Evolutionary conservation across 2,113 vertebrate species (phyloP), one percentile per base, ranked within the genome.

Genomic region (Morphnarchus princeps): DNA sequence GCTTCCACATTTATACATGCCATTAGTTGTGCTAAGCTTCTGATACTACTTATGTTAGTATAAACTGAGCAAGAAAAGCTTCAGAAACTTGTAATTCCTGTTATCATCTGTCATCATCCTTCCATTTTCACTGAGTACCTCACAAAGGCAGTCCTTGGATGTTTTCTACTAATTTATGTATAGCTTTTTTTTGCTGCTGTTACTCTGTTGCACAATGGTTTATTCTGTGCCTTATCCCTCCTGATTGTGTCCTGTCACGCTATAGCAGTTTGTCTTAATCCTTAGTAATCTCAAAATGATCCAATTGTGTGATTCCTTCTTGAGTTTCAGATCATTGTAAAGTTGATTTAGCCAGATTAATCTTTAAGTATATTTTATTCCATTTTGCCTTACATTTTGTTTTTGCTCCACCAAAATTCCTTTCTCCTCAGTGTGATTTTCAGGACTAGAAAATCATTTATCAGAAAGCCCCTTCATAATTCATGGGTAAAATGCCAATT

Each of bases 141-240:
- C 4, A 2, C 24, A 73, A 72, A 93, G 14, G 4, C 4, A 47
- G 65, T 91, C 29, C 29, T 81, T 47, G 11, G 3, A 34, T 84
- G 9, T 40, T 73, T 63, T 65, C 26, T 47, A 62, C 6, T 43
- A 70, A 77, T 73, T 61, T 77, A 29, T 32, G 9, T 72, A 13
- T 19, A 2, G 5, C 0, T 25, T 57, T 55, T 40, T 38, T 0
- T 52, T 31, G 3, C 31, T 71, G 10, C 32, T 67, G 14, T 73
- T 45, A 32, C 3, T 40, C 4, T 62, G 16, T 76, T 87, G 55
- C 26, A 69, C 8, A 28, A 16, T 42, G 22, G 2, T 69, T 83
- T 83, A 22, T 83, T 87, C n/a, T 1, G 0, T 91, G 25, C 43
- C 10, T 87, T 57, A 72, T 54, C 15, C 17, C 31, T 95, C 29